Evolutionary conservation across 37 sponge, comb jelly and placozoan genomes (phyloP), one percentile per base, ranked within the genome.

Genomic region (Ephydatia muelleri): DNA sequence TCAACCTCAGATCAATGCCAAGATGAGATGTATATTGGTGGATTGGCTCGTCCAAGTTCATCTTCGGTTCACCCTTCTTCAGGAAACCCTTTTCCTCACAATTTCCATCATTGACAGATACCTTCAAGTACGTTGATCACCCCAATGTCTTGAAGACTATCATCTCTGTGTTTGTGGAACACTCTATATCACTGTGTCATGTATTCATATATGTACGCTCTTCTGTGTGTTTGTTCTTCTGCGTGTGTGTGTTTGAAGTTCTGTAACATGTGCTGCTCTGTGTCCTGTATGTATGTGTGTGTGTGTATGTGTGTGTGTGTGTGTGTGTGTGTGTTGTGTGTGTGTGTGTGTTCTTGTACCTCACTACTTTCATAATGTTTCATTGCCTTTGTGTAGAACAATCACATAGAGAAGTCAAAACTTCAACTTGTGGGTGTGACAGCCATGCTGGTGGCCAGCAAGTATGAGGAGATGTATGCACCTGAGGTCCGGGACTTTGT

Each of bases 391-490:
- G 26, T 86, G 34, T 68, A 94, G 94, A 37, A 6, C 0, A 43
- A 85, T 25, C 57, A 75, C 31, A 88, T 92, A 23, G 39, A 72
- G 69, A 96, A 91, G 80, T 48, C 68, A 38, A 86, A 97, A 27
- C 87, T 99, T 27, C 99, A 99, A 91, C 81, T 99, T 67, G 94
- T 97, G 76, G 99, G 99, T 30, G 97, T 99, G 43, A 97, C 97
- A 4, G 93, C 97, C 33, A 97, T 99, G 96, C 70, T 97, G 57
- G 84, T 99, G 70, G 99, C 99, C 64, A 94, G 94, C 78, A 99
- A 99, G 83, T 99, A 97, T 84, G 99, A 99, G 77, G 99, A 99
- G 84, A 99, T 99, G 86, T 99, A 97, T 77, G 94, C 97, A 0
- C 97, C 99, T 35, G 95, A 96, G 70, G 92, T 97, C 25, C 69